Percentiles rank a stretch among this genome's conserved stretches.
Evolutionary conservation across 2,888 invertebrate species (phyloP).

Genomic region (Teleiodes luculella): DNA sequence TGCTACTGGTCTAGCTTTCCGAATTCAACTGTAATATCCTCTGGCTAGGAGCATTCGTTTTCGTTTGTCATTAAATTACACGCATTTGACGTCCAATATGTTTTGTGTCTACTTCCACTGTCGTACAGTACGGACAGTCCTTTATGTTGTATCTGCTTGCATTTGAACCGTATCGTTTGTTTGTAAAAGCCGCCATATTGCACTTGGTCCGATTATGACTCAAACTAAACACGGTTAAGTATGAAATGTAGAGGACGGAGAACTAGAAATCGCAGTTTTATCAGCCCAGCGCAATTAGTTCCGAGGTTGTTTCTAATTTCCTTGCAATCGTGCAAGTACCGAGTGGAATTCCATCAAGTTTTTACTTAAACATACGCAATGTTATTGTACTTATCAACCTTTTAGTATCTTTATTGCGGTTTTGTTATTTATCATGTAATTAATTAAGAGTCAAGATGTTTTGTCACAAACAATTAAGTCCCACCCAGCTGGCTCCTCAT

Average conservation of each 20-base stretch:
- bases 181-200: background rate
- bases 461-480: background rate
- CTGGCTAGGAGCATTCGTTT: no score
- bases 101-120: no score
- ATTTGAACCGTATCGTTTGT: background rate
- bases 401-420: constrained; percentile 30
- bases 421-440: constrained; percentile 44
- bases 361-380: background rate
- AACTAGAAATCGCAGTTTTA: constrained; percentile 31
- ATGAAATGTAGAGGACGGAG: constrained; percentile 18
- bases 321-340: background rate
- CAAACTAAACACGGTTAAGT: constrained; percentile 19
- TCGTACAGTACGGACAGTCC: no score
- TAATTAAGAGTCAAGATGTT: constrained; percentile 27
- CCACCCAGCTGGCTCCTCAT: constrained; percentile 30
- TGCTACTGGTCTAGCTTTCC: no score
- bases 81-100: no score
- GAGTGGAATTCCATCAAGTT: background rate
- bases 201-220: background rate
- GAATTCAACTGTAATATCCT: no score
- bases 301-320: constrained; percentile 22
- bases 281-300: constrained; percentile 24
- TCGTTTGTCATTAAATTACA: no score
- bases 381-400: constrained; percentile 34
- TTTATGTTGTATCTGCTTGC: no score